phyloP scores from a whole-genome alignment of 2,797 vertebrate genomes.

The Enteromius treurensis region DNA sequence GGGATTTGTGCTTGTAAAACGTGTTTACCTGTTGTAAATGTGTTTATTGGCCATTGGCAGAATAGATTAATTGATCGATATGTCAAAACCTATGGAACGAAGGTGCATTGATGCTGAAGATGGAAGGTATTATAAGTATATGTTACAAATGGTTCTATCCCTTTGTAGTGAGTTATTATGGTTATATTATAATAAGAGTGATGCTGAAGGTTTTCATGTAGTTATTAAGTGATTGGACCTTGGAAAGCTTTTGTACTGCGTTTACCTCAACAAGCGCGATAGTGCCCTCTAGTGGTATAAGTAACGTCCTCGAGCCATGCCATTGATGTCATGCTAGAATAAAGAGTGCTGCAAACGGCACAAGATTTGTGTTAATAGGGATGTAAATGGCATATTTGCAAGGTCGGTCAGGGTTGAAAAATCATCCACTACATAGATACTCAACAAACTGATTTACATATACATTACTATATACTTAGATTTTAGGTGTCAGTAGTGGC shows the following conservation, averaged over 20 bases:
- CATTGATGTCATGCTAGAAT: neutral
- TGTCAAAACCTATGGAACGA: neutral
- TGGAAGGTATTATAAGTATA: neutral
- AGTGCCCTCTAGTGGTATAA: conserved; percentile 35
- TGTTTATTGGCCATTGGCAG: neutral
- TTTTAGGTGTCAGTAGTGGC: neutral
- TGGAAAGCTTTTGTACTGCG: neutral
- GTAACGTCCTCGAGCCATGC: neutral
- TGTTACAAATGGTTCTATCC: neutral
- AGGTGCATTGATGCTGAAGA: neutral
- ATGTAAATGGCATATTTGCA: neutral
- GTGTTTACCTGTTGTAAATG: neutral
- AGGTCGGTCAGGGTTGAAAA: neutral
- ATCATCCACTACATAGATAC: neutral
- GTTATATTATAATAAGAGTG: neutral
- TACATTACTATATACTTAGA: neutral
- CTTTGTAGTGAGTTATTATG: neutral
- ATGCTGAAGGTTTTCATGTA: neutral
- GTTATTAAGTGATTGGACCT: neutral
- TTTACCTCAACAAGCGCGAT: neutral
- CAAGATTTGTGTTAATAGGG: neutral
- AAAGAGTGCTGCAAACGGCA: neutral
- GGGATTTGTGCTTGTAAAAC: neutral
- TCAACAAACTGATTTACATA: too few relatives aligned
- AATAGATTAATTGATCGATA: neutral